Evolutionary conservation across 2,113 vertebrate genomes (phyloP).

Genomic region (Alaudala cheleensis): DNA sequence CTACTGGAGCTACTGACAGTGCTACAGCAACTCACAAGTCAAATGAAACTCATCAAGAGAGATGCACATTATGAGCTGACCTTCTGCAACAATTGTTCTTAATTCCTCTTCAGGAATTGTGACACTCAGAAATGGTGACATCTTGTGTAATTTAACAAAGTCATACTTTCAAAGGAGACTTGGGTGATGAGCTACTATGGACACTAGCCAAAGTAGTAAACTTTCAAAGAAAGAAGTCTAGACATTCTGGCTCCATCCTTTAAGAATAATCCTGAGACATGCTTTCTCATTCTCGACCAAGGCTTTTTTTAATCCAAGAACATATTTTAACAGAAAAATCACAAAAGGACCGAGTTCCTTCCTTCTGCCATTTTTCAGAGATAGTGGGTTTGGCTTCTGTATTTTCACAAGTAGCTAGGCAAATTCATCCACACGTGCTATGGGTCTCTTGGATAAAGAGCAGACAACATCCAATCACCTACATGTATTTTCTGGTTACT

Average conservation of each 20-base stretch:
- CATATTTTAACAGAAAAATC: background rate
- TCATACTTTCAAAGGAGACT: background rate
- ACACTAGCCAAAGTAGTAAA: background rate
- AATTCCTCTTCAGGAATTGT: background rate
- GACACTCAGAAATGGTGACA: background rate
- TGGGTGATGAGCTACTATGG: background rate
- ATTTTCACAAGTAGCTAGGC: background rate
- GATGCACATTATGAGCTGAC: background rate
- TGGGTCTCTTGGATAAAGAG: background rate
- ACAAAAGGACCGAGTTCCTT: background rate
- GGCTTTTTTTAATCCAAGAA: background rate
- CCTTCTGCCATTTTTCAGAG: background rate
- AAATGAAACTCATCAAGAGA: background rate
- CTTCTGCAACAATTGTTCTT: background rate
- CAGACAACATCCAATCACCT: background rate
- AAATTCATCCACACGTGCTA: background rate
- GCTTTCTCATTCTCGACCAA: background rate
- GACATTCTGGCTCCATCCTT: background rate
- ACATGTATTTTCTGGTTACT: background rate
- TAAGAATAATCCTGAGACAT: background rate
- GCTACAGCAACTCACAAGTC: background rate
- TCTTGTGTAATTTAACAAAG: background rate
- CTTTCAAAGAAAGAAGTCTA: background rate
- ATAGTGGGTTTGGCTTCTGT: background rate
- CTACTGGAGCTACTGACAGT: background rate